phyloP scores from a whole-genome alignment of 1,140 invertebrate genomes.

The Stegodyphus dumicola region DNA sequence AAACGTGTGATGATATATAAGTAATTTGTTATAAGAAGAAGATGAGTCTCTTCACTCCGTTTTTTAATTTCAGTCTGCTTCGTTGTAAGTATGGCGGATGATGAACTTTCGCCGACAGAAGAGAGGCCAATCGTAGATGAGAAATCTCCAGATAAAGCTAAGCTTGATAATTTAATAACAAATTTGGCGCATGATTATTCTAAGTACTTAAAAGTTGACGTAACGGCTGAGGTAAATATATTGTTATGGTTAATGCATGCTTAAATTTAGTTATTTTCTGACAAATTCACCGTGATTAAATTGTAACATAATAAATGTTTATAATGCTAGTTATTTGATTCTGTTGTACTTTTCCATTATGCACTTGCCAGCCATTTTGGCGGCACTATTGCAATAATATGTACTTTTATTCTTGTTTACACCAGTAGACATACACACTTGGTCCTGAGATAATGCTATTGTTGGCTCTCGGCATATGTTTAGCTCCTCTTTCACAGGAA shows the following conservation, averaged over 20 bases:
- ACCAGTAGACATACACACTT: too few species aligned
- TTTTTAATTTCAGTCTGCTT: neutral
- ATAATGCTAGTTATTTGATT: neutral
- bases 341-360: neutral
- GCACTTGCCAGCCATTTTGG: neutral
- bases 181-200: slow-evolving; percentile 41
- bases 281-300: neutral
- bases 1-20: neutral
- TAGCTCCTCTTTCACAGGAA: too few species aligned
- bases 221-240: slow-evolving; percentile 27
- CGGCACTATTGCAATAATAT: neutral
- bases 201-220: slow-evolving; percentile 49
- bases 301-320: neutral
- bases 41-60: neutral
- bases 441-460: too few species aligned
- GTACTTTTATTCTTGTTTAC: neutral
- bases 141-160: slow-evolving; percentile 1
- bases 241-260: neutral
- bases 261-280: neutral
- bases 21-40: neutral
- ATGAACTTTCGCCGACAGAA: neutral
- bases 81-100: slow-evolving; percentile 41
- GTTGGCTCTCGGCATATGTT: too few species aligned
- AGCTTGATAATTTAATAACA: slow-evolving; percentile 12
- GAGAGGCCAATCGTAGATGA: neutral